Conservation (phyloP, 2,113 vertebrate species). For the Hyla sarda region DNA sequence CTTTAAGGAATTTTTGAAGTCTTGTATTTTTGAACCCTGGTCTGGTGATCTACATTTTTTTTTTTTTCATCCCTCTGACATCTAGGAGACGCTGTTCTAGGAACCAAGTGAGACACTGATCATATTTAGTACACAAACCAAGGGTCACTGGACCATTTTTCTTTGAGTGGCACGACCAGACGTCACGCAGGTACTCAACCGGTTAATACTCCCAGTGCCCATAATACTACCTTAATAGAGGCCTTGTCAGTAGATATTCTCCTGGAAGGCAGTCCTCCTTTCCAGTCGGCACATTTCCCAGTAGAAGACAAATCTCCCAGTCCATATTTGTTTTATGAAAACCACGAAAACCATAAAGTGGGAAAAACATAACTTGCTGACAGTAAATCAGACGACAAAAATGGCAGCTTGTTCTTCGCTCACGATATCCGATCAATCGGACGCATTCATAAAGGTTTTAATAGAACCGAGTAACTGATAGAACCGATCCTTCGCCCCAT, state of each 20-base stretch:
- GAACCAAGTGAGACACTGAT: constrained; percentile 33
- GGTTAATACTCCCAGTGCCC: constrained; percentile 26
- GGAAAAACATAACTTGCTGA: constrained; percentile 53
- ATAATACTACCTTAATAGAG: constrained; percentile 51
- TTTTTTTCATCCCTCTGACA: too few relatives aligned
- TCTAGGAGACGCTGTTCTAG: background rate
- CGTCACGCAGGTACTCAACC: constrained; percentile 32
- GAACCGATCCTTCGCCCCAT: background rate
- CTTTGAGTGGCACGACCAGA: constrained; percentile 12
- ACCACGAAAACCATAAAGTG: constrained; percentile 57
- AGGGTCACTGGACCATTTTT: constrained; percentile 6
- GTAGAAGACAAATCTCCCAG: constrained; percentile 56
- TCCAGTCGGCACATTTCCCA: constrained; percentile 53
- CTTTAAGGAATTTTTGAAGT: too few relatives aligned
- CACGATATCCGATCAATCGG: constrained; percentile 35
- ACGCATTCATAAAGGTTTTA: constrained; percentile 21
- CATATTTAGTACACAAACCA: constrained; percentile 7
- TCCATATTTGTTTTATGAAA: constrained; percentile 60
- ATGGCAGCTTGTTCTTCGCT: background rate
- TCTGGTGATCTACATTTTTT: too few relatives aligned
- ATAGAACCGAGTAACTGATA: background rate
- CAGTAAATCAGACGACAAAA: constrained; percentile 49
- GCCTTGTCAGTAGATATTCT: constrained; percentile 54
- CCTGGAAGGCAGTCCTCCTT: constrained; percentile 48
- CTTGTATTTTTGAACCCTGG: too few relatives aligned